phyloP scores from a whole-genome alignment of 92 coral and sea anemone species.

The Umimayanthus kanabou region DNA sequence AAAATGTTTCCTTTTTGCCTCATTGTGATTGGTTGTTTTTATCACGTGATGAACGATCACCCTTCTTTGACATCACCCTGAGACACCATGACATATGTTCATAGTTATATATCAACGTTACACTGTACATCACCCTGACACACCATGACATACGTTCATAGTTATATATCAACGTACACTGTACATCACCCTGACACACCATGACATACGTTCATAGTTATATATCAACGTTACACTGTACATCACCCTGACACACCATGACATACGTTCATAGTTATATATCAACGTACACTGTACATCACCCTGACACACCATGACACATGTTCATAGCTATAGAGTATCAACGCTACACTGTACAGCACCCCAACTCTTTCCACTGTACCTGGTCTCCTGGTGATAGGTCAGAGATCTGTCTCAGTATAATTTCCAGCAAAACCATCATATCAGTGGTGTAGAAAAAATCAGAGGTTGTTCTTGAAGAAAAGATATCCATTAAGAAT shows the following conservation, averaged over 20 bases:
- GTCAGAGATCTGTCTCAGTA: conserved; percentile 79
- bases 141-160: neutral
- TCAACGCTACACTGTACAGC: neutral
- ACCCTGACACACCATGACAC: neutral
- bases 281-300: neutral
- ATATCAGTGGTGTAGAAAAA: conserved; percentile 87
- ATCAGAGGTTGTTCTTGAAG: conserved; percentile 81
- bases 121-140: neutral
- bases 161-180: neutral
- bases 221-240: neutral
- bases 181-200: neutral
- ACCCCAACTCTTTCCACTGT: neutral
- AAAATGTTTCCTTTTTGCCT: no score
- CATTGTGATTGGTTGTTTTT: no score
- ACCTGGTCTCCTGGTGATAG: conserved; percentile 86
- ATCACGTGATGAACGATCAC: no score
- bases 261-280: neutral
- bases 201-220: neutral
- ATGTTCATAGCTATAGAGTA: neutral
- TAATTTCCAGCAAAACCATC: conserved; percentile 89
- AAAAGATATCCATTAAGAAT: conserved; percentile 81
- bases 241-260: neutral
- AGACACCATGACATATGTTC: no score
- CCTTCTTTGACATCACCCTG: no score
- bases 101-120: neutral